These are phyloP conservation scores for Coptotermes formosanus DNA, from an alignment of 1,140 invertebrate genomes.

Conservation along the genomic window DNA sequence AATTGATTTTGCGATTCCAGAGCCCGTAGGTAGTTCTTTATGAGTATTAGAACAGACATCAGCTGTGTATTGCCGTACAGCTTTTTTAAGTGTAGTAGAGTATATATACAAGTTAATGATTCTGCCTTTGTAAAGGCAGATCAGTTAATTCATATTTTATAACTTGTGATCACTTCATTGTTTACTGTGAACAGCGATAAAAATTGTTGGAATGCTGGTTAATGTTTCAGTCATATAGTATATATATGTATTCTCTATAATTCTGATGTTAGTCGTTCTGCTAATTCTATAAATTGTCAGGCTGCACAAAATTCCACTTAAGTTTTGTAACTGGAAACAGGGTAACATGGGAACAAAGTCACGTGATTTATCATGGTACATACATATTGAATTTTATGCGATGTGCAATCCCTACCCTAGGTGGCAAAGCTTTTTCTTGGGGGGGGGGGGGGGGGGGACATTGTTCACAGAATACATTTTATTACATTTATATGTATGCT, in stretches of 20 bases:
- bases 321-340: background rate
- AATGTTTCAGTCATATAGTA: constrained; percentile 17
- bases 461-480: background rate
- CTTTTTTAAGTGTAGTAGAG: background rate
- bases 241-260: background rate
- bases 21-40: background rate
- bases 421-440: background rate
- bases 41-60: background rate
- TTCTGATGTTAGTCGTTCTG: background rate
- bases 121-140: background rate
- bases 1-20: background rate
- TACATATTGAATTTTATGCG: background rate
- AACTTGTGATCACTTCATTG: constrained; percentile 11
- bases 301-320: constrained; percentile 10
- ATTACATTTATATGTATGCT: background rate
- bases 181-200: constrained; percentile 5
- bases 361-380: background rate
- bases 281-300: background rate
- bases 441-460: background rate
- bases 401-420: background rate
- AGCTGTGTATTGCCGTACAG: background rate
- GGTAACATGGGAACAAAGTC: background rate
- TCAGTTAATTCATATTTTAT: background rate
- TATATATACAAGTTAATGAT: background rate
- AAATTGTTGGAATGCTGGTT: constrained; percentile 12